These are phyloP conservation scores for Tetragonula carbonaria DNA, from an alignment of 2,888 invertebrate genomes.

Conservation along the genomic window DNA sequence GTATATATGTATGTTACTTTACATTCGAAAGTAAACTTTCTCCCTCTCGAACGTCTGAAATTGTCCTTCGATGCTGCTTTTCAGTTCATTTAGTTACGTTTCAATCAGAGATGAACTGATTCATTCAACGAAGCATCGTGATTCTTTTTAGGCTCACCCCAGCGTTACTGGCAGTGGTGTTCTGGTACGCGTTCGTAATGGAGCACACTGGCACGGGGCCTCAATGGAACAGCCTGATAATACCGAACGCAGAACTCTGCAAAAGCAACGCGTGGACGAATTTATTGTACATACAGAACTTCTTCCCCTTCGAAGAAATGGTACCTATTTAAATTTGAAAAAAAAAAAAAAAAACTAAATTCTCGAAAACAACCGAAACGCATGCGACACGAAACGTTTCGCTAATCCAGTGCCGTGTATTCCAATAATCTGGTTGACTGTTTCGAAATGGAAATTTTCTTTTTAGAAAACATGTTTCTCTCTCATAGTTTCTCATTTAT, in stretches of 20 bases:
- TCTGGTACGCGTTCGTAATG: constrained; percentile 89
- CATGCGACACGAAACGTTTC: too few relatives aligned
- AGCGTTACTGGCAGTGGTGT: constrained; percentile 86
- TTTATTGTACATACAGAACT: constrained; percentile 88
- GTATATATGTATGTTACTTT: too few relatives aligned
- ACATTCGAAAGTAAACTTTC: too few relatives aligned
- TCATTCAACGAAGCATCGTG: not conserved
- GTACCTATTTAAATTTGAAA: constrained; percentile 79
- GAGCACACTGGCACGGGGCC: constrained; percentile 88
- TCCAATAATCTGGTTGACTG: not conserved
- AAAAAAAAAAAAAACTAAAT: too few relatives aligned
- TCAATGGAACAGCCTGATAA: constrained; percentile 88
- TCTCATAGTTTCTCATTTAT: not conserved
- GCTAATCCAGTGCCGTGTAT: too few relatives aligned
- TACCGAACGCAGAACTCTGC: constrained; percentile 88
- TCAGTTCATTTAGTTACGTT: not conserved
- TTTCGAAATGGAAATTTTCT: not conserved
- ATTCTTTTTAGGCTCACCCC: constrained; percentile 86
- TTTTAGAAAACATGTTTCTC: too few relatives aligned
- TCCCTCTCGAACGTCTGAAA: too few relatives aligned
- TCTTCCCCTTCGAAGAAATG: constrained; percentile 89
- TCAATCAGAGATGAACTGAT: not conserved
- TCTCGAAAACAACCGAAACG: too few relatives aligned
- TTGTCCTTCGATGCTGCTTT: too few relatives aligned
- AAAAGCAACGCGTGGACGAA: constrained; percentile 89